These are phyloP conservation scores for Orgyia antiqua DNA, from an alignment of 2,888 invertebrate genomes.

Conservation along the genomic window DNA sequence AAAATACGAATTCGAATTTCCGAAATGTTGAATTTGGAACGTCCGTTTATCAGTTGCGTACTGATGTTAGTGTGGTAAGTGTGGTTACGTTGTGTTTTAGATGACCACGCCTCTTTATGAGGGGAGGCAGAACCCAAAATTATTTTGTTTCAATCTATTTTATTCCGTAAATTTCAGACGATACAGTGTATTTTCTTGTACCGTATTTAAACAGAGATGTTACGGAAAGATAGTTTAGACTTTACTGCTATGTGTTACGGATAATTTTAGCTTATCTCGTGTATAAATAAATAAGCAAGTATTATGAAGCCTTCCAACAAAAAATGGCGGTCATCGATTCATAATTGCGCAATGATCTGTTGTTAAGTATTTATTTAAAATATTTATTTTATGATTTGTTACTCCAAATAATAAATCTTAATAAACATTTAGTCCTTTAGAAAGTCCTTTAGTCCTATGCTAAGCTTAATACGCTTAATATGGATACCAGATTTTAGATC, in stretches of 20 bases:
- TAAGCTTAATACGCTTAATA: too few species aligned
- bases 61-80: constrained; percentile 38
- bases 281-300: constrained; percentile 25
- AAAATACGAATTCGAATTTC: constrained; percentile 13
- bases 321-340: constrained; percentile 24
- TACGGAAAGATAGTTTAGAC: constrained; percentile 4
- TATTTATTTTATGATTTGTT: constrained; percentile 15
- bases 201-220: neutral
- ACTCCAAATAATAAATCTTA: too few species aligned
- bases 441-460: too few species aligned
- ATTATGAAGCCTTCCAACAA: constrained; percentile 24
- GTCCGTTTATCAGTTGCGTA: constrained; percentile 42
- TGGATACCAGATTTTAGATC: too few species aligned
- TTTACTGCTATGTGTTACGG: neutral
- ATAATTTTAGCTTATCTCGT: constrained; percentile 2
- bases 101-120: constrained; percentile 40
- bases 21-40: constrained; percentile 35
- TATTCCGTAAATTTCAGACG: fast-evolving
- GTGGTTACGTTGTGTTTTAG: constrained; percentile 25
- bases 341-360: constrained; percentile 27
- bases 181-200: constrained; percentile 6
- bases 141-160: constrained; percentile 8
- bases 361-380: constrained; percentile 21
- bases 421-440: too few species aligned
- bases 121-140: constrained; percentile 30